These are phyloP conservation scores for Serranus cabrilla DNA, from an alignment of 2,797 vertebrate species.

Conservation along the genomic window DNA sequence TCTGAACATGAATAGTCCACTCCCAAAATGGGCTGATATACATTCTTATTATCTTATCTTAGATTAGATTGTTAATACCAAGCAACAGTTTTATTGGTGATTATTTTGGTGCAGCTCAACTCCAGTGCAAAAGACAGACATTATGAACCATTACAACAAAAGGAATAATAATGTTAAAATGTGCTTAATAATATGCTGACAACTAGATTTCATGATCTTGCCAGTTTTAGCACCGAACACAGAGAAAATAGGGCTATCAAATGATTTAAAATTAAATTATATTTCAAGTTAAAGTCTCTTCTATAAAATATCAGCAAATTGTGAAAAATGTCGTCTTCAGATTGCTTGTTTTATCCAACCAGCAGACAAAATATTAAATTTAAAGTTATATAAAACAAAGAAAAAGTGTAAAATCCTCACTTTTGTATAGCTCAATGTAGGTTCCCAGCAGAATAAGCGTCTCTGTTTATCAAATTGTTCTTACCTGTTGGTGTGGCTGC, in stretches of 20 bases:
- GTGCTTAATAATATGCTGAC: too few relatives aligned
- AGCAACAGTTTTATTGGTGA: too few relatives aligned
- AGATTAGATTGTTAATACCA: too few relatives aligned
- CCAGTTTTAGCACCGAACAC: too few relatives aligned
- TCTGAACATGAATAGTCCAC: neutral
- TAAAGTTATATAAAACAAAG: neutral
- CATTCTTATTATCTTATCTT: neutral
- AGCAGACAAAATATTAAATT: neutral
- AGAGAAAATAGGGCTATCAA: neutral
- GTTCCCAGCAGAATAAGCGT: neutral
- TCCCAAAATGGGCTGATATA: neutral
- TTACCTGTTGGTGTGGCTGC: conserved; percentile 67
- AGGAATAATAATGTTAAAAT: too few relatives aligned
- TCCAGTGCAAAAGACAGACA: too few relatives aligned
- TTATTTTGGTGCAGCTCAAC: too few relatives aligned
- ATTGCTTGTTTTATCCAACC: fast-evolving
- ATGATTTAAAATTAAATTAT: too few relatives aligned
- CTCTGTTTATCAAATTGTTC: neutral
- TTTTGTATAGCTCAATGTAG: neutral
- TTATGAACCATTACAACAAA: too few relatives aligned
- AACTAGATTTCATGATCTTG: too few relatives aligned
- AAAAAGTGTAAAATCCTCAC: neutral
- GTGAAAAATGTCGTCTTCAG: neutral
- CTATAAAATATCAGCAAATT: neutral
- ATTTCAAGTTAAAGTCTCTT: too few relatives aligned